Percentiles rank a stretch among this genome's conserved stretches.
Conservation (phyloP, 2,888 invertebrate species). For the Lucinisca nassula region DNA sequence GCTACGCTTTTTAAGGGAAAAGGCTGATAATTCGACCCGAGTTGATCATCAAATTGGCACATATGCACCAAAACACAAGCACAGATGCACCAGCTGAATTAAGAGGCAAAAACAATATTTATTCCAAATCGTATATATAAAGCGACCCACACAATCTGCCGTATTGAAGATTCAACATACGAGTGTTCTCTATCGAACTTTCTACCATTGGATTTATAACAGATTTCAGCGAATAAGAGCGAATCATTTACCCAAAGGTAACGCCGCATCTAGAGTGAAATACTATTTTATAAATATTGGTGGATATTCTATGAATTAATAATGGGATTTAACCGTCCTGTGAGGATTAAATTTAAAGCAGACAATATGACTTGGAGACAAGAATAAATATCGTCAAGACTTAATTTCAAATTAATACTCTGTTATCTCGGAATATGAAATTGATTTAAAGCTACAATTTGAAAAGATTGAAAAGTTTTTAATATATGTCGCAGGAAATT, state of each 20-base stretch:
- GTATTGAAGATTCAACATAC: neutral
- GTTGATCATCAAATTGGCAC: too few relatives aligned
- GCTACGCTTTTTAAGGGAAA: too few relatives aligned
- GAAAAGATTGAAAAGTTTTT: neutral
- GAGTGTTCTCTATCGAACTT: neutral
- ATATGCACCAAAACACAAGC: too few relatives aligned
- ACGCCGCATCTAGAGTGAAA: neutral
- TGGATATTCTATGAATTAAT: neutral
- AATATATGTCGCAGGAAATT: neutral
- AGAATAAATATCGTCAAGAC: neutral
- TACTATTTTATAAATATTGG: neutral
- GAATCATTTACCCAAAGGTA: neutral
- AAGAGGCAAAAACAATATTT: too few relatives aligned
- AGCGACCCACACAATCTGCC: too few relatives aligned
- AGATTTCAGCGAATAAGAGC: constrained; percentile 6
- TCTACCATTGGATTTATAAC: neutral
- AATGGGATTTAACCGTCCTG: neutral
- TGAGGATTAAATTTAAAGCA: neutral
- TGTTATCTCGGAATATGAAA: neutral
- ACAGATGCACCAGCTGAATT: too few relatives aligned
- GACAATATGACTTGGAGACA: neutral
- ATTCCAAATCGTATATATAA: too few relatives aligned
- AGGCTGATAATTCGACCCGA: too few relatives aligned
- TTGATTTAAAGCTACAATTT: neutral
- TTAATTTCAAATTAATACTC: neutral